Base-by-base conservation (phyloP, 2,888 invertebrate species). In the Ephialtes manifestator region DNA sequence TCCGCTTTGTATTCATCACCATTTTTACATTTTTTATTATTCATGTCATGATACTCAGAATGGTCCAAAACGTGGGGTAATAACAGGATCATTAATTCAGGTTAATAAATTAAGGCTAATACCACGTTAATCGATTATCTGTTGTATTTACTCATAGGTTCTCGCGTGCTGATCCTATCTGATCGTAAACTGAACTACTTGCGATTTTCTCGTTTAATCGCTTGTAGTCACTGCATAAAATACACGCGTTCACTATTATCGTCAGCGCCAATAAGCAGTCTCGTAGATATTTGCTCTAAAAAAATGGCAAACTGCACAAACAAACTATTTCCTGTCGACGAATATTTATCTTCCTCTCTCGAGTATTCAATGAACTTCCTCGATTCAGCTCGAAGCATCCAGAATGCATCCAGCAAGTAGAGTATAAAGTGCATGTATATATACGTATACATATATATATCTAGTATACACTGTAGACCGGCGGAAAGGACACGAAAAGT, bases 261-360 rank as follows among this genome's bases (percentile, higher is more conserved):
- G 13, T 31, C 4, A 39, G 31, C 28, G 13, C 31, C 15, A 60
- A 60, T 60, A 31, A 31, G 58, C 58, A 11, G 7, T 31, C 58
- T 24, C 28, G 58, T 60, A 31, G 31, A 60, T 60, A 60, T 60
- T 60, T 31, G n/a, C 58, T 65, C 39, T 18, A 4, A 67, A 10
- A 67, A 43, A 20, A 48, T 24, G 24, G 46, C 46, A 39, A 39
- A 39, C 48, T 31, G 35, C 35, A 31, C 24, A 58, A 35, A 24
- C 43, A 28, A 53, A 77, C 51, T 72, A 46, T 58, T 35, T 72
- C 48, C 71, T 31, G 35, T 48, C 55, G 15, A 58, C 71, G 46
- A 72, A 82, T 77, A 76, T 82, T 82, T 82, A 82, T 71, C 58
- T 60, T 58, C 39, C 68, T 70, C 18, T 75, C 63, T 48, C 28